Evolutionary conservation across 1,140 invertebrate species (phyloP).

Genomic region (Archivesica marissinica): DNA sequence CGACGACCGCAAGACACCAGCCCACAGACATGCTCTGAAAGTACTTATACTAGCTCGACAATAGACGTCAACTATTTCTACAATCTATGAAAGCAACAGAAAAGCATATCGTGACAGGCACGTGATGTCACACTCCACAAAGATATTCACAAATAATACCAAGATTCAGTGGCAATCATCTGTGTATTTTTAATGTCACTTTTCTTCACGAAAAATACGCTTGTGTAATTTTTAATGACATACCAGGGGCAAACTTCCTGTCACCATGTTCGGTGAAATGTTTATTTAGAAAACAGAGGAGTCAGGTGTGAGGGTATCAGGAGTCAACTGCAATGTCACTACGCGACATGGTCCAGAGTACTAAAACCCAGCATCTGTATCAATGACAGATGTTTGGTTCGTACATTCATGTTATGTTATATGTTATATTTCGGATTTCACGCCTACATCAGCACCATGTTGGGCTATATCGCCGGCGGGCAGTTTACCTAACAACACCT

Average conservation of each 20-base stretch:
- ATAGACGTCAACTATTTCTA: too few species aligned
- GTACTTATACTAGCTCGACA: too few species aligned
- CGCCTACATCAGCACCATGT: too few species aligned
- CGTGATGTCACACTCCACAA: background rate
- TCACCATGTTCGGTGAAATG: constrained; percentile 14
- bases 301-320: background rate
- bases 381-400: background rate
- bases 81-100: too few species aligned
- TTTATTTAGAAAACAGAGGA: constrained; percentile 19
- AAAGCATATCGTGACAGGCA: too few species aligned
- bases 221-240: constrained; percentile 6
- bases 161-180: background rate
- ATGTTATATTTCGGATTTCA: too few species aligned
- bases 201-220: constrained; percentile 7
- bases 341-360: too few species aligned
- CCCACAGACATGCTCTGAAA: too few species aligned
- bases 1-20: too few species aligned
- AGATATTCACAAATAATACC: background rate
- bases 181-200: background rate
- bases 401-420: too few species aligned
- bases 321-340: constrained; percentile 16
- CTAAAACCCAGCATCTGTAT: background rate
- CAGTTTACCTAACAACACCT: too few species aligned
- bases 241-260: constrained; percentile 21
- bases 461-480: too few species aligned